Base-by-base conservation (phyloP, 2,797 vertebrate genomes). In the Buphagus erythrorhynchus region DNA sequence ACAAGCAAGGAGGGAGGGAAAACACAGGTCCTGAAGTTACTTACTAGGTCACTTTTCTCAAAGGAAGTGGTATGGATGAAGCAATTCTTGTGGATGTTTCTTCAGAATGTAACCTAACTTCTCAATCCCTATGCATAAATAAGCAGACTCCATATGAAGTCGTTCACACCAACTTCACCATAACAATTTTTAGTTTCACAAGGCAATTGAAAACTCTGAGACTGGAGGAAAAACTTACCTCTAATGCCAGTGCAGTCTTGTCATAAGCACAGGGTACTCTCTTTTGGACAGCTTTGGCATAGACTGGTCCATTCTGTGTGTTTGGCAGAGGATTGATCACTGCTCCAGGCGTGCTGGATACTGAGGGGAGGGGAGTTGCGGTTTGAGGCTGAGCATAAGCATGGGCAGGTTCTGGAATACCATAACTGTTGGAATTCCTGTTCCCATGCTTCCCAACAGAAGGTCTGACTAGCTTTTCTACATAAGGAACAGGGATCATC, bases 401-500 rank as follows among this genome's bases (percentile, higher is more conserved):
- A 16, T 99, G 99, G 71, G 99, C 99, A 21, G 99, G 99, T 97
- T 99, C 99, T 0, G 99, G 99, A 95, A 99, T 99, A 57, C 99
- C 99, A 0, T 99, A 99, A 97, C 99, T 99, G 98, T 99, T 99
- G 96, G 99, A 99, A 98, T 99, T 99, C 97, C 99, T 99, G 93
- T 99, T 99, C 55, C 99, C 98, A 2, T 98, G 98, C 93, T 98
- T 98, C 45, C 97, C 98, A 8, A 96, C 97, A 2, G 98, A 97
- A n/a, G 99, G 98, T 87, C 99, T 98, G 90, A 99, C 97, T 80
- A 99, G 88, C 99, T 99, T 99, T 98, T 99, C 99, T 86, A 99
- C 99, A 0, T 99, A 99, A 91, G 99, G 99, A 83, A 99, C 99
- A 9, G 99, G 99, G 96, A 99, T 99, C 99, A 99, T 99, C 21